Conservation (phyloP, 2,113 vertebrate genomes). For the Elaphurus davidianus region DNA sequence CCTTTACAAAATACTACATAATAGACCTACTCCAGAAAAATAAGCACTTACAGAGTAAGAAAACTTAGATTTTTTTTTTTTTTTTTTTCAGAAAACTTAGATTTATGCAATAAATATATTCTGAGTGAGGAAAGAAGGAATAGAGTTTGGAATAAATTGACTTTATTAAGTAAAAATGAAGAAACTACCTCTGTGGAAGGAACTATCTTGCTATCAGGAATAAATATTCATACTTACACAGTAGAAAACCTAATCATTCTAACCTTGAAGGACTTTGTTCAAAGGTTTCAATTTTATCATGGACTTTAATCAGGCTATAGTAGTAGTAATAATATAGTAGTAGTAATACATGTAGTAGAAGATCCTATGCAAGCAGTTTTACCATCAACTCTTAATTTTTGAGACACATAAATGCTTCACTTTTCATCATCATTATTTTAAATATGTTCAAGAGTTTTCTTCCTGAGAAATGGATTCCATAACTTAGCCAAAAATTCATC, state of each 20-base stretch:
- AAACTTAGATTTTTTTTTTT: not conserved
- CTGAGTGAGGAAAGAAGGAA: not conserved
- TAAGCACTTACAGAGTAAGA: not conserved
- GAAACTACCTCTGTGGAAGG: not conserved
- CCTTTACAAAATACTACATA: not conserved
- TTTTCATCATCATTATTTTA: not conserved
- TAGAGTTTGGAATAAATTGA: not conserved
- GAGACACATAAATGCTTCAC: not conserved
- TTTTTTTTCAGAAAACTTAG: not conserved
- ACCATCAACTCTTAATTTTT: not conserved
- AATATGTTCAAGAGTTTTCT: not conserved
- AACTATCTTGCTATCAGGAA: not conserved
- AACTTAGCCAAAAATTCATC: not conserved
- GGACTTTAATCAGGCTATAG: not conserved
- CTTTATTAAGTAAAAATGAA: slow-evolving; percentile 12
- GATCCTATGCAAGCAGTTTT: not conserved
- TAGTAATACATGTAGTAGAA: not conserved
- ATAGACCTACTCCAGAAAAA: not conserved
- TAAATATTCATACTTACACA: not conserved
- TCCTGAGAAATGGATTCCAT: not conserved
- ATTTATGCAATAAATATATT: slow-evolving; percentile 16
- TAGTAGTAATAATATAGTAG: too few relatives aligned
- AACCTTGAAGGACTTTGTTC: not conserved
- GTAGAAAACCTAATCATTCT: not conserved
- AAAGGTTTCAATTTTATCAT: not conserved